phyloP scores from a whole-genome alignment of 2,888 invertebrate species.

The Drosophila maculinotata region DNA sequence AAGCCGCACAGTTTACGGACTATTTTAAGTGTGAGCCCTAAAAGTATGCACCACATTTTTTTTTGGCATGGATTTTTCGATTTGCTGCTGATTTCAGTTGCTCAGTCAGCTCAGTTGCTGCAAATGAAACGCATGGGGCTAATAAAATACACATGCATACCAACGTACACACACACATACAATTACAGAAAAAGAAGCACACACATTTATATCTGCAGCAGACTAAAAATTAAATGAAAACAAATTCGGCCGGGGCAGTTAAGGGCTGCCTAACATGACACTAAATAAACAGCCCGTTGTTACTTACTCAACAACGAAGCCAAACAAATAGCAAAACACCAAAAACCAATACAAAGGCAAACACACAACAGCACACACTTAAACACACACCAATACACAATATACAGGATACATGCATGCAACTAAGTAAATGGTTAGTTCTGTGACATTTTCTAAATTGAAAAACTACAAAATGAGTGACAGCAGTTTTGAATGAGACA shows the following conservation, averaged over 20 bases:
- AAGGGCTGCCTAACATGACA: constrained; percentile 68
- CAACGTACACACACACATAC: constrained; percentile 6
- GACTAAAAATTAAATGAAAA: constrained; percentile 66
- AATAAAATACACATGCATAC: constrained; percentile 50
- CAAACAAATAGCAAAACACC: constrained; percentile 69
- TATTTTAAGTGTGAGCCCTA: too few species aligned
- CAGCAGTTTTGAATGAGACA: constrained; percentile 67
- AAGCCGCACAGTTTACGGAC: too few species aligned
- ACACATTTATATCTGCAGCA: neutral
- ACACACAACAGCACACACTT: constrained; percentile 14
- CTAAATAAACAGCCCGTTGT: constrained; percentile 79
- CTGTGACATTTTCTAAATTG: constrained; percentile 80
- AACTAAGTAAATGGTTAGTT: constrained; percentile 75
- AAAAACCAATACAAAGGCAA: constrained; percentile 50
- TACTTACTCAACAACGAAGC: constrained; percentile 78
- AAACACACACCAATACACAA: constrained; percentile 6
- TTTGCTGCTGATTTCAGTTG: too few species aligned
- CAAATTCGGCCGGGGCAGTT: constrained; percentile 50
- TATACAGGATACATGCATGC: constrained; percentile 14
- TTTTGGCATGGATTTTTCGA: too few species aligned
- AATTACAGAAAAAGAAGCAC: constrained; percentile 10
- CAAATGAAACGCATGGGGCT: constrained; percentile 64
- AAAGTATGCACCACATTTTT: too few species aligned
- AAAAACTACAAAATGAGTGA: constrained; percentile 81
- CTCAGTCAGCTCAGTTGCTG: constrained; percentile 10